Evolutionary conservation across 2,888 invertebrate species (phyloP).

Genomic region (Drosophila eohydei): DNA sequence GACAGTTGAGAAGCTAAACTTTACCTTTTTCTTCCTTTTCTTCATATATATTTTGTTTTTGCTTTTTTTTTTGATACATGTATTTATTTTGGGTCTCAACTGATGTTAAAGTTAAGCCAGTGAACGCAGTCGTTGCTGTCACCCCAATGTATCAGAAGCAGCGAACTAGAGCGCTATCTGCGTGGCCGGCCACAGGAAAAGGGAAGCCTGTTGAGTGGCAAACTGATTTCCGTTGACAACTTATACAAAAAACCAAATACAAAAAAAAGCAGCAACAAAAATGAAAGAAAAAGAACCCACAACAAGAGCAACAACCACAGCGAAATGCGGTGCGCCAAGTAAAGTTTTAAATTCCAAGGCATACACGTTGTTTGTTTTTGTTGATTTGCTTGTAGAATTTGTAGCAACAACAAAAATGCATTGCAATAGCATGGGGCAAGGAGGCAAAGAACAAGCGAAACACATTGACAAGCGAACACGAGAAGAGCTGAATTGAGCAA

Average conservation of each 20-base stretch:
- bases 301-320: slow-evolving; percentile 40
- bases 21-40: slow-evolving; percentile 15
- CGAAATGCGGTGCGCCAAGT: slow-evolving; percentile 38
- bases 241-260: slow-evolving; percentile 62
- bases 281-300: slow-evolving; percentile 5
- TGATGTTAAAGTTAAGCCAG: slow-evolving; percentile 32
- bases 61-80: slow-evolving; percentile 1
- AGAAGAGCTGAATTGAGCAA: slow-evolving; percentile 36
- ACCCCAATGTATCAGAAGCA: slow-evolving; percentile 42
- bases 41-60: not conserved
- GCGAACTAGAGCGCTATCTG: slow-evolving; percentile 45
- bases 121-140: slow-evolving; percentile 32
- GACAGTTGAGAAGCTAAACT: slow-evolving; percentile 34
- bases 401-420: slow-evolving; percentile 80
- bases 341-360: slow-evolving; percentile 78
- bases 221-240: slow-evolving; percentile 83
- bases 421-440: slow-evolving; percentile 57
- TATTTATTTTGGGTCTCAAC: slow-evolving; percentile 50
- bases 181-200: slow-evolving; percentile 74
- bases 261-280: slow-evolving; percentile 24
- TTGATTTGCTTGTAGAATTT: slow-evolving; percentile 74
- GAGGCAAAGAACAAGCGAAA: slow-evolving; percentile 45
- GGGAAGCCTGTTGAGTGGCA: slow-evolving; percentile 83
- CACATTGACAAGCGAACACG: slow-evolving; percentile 68
- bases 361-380: slow-evolving; percentile 74